These are phyloP conservation scores for Rhinoderma darwinii DNA, from an alignment of 2,113 vertebrate species.

Conservation along the genomic window DNA sequence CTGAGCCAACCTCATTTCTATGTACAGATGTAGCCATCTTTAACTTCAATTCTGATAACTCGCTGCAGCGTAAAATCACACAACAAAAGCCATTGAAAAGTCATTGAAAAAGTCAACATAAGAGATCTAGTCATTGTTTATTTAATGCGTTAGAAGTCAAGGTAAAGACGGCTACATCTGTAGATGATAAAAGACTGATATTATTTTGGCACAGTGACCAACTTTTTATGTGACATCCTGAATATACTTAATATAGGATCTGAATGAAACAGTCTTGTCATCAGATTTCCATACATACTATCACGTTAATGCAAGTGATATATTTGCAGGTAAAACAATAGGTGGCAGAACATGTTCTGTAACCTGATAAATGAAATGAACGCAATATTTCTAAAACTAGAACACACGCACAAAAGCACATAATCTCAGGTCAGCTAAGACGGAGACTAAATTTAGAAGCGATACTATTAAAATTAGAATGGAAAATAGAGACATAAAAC, in stretches of 20 bases:
- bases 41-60: too few relatives aligned
- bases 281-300: neutral
- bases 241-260: neutral
- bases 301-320: neutral
- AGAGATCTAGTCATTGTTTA: too few relatives aligned
- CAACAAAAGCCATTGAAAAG: too few relatives aligned
- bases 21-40: too few relatives aligned
- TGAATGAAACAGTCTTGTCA: neutral
- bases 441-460: neutral
- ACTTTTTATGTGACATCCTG: neutral
- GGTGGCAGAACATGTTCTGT: neutral
- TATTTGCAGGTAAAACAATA: neutral
- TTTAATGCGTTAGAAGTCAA: too few relatives aligned
- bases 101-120: too few relatives aligned
- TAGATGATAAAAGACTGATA: neutral
- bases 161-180: too few relatives aligned
- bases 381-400: neutral
- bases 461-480: neutral
- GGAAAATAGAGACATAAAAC: neutral
- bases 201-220: neutral
- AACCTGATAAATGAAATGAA: neutral
- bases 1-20: neutral
- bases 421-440: neutral
- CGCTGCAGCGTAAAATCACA: too few relatives aligned
- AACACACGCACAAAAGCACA: neutral